Evolutionary conservation across 2,888 invertebrate genomes (phyloP).

Genomic region (Nemotelus pantherinus): DNA sequence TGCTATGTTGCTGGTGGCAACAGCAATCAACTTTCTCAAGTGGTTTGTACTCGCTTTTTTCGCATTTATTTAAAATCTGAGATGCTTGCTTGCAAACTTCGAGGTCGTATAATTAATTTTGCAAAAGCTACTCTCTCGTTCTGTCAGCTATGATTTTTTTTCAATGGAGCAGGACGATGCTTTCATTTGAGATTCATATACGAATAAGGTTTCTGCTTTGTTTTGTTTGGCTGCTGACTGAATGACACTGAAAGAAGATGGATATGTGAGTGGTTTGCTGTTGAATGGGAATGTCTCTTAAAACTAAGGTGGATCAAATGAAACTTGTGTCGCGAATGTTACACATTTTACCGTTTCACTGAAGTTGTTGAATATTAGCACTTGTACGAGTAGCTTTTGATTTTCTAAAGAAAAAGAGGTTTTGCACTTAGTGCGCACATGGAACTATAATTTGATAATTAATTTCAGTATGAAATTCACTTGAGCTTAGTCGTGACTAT

Average conservation of each 20-base stretch:
- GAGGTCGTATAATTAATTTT: slow-evolving; percentile 42
- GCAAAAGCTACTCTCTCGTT: slow-evolving; percentile 26
- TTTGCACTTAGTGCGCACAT: too few species aligned
- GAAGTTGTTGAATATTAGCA: too few species aligned
- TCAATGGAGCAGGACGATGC: slow-evolving; percentile 5
- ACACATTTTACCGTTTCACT: too few species aligned
- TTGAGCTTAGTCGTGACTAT: too few species aligned
- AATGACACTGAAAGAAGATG: not conserved
- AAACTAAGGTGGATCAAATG: too few species aligned
- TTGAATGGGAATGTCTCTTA: too few species aligned
- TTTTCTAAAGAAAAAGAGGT: too few species aligned
- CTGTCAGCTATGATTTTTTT: not conserved
- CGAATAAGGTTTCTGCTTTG: not conserved
- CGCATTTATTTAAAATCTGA: slow-evolving; percentile 2
- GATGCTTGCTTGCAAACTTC: not conserved
- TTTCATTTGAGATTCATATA: not conserved
- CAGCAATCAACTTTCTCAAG: slow-evolving; percentile 35
- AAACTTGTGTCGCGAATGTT: too few species aligned
- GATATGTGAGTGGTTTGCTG: not conserved
- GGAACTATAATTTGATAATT: too few species aligned
- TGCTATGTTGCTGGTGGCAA: slow-evolving; percentile 23
- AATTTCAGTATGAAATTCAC: too few species aligned
- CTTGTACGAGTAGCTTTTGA: too few species aligned
- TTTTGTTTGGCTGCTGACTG: slow-evolving; percentile 5
- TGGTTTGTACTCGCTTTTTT: slow-evolving; percentile 14